Percentiles rank a stretch among this genome's conserved stretches.
These are phyloP conservation scores for Ctenosaura bakeri DNA, from an alignment of 2,797 vertebrate genomes.

Conservation along the genomic window DNA sequence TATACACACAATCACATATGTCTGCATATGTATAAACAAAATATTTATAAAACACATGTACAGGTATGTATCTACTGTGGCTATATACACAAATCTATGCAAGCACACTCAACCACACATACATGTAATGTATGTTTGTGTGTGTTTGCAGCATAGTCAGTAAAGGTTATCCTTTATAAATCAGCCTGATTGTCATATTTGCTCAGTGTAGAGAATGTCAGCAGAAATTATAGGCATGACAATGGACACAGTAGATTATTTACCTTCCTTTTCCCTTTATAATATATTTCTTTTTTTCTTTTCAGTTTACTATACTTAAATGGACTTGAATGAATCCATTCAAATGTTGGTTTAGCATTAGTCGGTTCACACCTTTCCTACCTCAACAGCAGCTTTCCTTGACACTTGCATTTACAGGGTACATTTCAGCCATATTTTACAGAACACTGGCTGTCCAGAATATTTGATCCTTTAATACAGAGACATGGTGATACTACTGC, in stretches of 20 bases:
- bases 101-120: slow-evolving; percentile 61
- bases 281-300: slow-evolving; percentile 50
- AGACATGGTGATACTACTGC: slow-evolving; percentile 71
- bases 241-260: slow-evolving; percentile 57
- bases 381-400: slow-evolving; percentile 66
- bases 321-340: slow-evolving; percentile 53
- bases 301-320: slow-evolving; percentile 55
- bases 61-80: slow-evolving; percentile 78
- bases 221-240: slow-evolving; percentile 70
- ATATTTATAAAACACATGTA: slow-evolving; percentile 79
- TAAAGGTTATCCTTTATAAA: slow-evolving; percentile 67
- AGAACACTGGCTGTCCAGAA: slow-evolving; percentile 64
- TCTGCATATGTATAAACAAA: slow-evolving; percentile 81
- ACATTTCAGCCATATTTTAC: slow-evolving; percentile 55
- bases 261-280: slow-evolving; percentile 53
- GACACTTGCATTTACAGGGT: slow-evolving; percentile 57
- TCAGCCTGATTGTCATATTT: slow-evolving; percentile 76
- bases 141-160: slow-evolving; percentile 69
- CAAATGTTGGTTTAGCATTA: slow-evolving; percentile 62
- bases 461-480: slow-evolving; percentile 72
- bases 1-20: slow-evolving; percentile 79
- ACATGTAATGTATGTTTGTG: slow-evolving; percentile 64
- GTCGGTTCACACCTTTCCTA: slow-evolving; percentile 70
- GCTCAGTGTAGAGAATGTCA: slow-evolving; percentile 64
- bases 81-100: slow-evolving; percentile 73